Evolutionary conservation across 2,888 invertebrate species (phyloP), one percentile per base, ranked within the genome.

Genomic region (Mesochorus sp.): DNA sequence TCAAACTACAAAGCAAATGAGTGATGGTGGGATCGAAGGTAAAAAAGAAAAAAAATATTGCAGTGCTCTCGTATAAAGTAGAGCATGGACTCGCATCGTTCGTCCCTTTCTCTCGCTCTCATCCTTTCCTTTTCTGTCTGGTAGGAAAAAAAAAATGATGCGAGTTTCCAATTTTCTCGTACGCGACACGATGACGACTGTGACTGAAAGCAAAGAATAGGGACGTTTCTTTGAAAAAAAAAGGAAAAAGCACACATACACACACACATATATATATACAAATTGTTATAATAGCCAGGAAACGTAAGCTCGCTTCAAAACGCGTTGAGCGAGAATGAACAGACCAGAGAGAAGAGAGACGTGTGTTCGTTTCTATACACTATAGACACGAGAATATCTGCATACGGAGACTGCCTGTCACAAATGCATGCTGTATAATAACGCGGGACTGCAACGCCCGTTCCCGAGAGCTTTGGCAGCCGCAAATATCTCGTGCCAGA

Each of bases 401-500:
- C 59, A 53, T 64, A 8, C 19, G 42, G 31, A 42, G 8, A 37
- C 67, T 53, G 53, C n/a, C 66, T 62, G 67, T 67, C 39, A 28
- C 53, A 55, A 53, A 47, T 47, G 62, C 62, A 62, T 53, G 53
- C 28, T 53, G 39, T 42, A 53, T 42, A 67, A 53, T 67, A 67
- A 67, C 42, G 39, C 17, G 53, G 53, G 55, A 44, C 67, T 53
- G 31, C 6, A 51, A 34, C n/a, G n/a, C n/a, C 17, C 72, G 47
- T n/a, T 61, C 67, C 61, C 72, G 24, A 31, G 73, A 61, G 64
- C 53, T 57, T 59, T 74, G 31, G 51, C 44, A 64, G 62, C 74
- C 44, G 64, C 74, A 68, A 78, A 74, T 78, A 68, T 61, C 57
- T 68, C 78, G 70, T 44, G 70, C 68, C 57, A 59, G 68, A 59